These are phyloP conservation scores for Melospiza melodia DNA, from an alignment of 2,113 vertebrate genomes.

Conservation along the genomic window DNA sequence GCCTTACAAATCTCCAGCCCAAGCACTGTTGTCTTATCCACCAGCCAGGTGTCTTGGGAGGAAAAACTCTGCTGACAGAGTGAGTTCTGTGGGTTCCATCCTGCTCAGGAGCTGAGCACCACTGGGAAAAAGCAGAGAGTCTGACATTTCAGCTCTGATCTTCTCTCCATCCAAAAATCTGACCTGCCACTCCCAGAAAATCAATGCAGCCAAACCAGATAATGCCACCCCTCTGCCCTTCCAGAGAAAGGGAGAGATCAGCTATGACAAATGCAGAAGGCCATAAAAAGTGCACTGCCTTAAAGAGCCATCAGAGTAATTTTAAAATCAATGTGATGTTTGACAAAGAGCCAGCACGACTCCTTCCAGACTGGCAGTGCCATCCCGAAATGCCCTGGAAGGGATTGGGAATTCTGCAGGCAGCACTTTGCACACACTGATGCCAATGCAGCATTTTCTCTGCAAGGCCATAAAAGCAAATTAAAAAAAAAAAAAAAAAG, in stretches of 20 bases:
- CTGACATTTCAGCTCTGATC: neutral
- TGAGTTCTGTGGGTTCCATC: neutral
- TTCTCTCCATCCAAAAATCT: neutral
- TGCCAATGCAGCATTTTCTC: neutral
- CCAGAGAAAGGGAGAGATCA: neutral
- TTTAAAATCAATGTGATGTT: conserved; percentile 50
- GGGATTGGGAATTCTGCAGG: conserved; percentile 9
- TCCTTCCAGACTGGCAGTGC: conserved; percentile 11
- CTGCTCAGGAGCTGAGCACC: neutral
- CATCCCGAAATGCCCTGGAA: neutral
- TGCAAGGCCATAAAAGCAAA: neutral
- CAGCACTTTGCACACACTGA: neutral
- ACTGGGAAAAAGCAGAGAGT: neutral
- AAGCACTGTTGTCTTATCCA: neutral
- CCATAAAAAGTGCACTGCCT: neutral
- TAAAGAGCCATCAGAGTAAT: conserved; percentile 13
- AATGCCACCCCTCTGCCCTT: neutral
- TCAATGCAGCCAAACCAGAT: neutral
- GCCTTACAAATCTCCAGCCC: neutral
- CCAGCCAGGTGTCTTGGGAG: neutral
- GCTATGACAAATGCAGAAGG: neutral
- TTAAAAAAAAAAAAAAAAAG: too few species aligned
- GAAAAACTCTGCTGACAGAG: neutral
- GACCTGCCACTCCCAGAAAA: neutral
- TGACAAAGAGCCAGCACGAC: conserved; percentile 1